Base-by-base conservation (phyloP, 2,113 vertebrate species). In the Dendropsophus ebraccatus region DNA sequence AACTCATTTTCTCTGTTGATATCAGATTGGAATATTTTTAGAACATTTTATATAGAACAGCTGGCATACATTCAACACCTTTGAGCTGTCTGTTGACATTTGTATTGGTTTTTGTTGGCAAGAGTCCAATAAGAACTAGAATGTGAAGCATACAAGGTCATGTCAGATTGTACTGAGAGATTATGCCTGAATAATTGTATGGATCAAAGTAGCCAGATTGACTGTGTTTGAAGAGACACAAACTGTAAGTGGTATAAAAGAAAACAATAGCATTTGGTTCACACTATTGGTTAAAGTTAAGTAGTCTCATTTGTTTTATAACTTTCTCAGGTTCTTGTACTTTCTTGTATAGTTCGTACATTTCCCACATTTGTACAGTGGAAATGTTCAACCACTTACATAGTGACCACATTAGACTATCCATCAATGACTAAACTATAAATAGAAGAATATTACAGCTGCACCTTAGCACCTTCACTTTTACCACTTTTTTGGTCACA, bases 131-230 rank as follows among this genome's bases (percentile, higher is more conserved):
- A 60, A 45, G 56, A 81, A 37, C 47, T 56, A 25, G 49, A 35
- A 83, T 84, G 74, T n/a, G 16, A 35, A 83, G 67, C 74, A 74
- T 74, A 58, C 30, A 60, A 56, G 82, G 82, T 84, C 82, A 84
- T 84, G 82, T 74, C 82, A 84, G 70, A 74, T 58, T 60, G 70
- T 54, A 75, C 52, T 41, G 25, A 74, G 74, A 75, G 81, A 83
- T 83, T 83, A 54, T 30, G 56, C 69, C 28, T 74, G 30, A 84
- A 60, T 75, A 75, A 75, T 60, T 84, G 35, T 23, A 75, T 41
- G 21, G 69, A 84, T 84, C 82, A 84, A 84, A 84, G 82, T 14
- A 72, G 7, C n/a, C 16, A 37, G 65, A 83, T 72, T 72, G n/a
- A 74, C 21, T 74, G 32, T 45, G n/a, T 35, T 49, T 49, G 30